Conservation (phyloP, 2,113 vertebrate genomes). For the Aspidoscelis tigris region DNA sequence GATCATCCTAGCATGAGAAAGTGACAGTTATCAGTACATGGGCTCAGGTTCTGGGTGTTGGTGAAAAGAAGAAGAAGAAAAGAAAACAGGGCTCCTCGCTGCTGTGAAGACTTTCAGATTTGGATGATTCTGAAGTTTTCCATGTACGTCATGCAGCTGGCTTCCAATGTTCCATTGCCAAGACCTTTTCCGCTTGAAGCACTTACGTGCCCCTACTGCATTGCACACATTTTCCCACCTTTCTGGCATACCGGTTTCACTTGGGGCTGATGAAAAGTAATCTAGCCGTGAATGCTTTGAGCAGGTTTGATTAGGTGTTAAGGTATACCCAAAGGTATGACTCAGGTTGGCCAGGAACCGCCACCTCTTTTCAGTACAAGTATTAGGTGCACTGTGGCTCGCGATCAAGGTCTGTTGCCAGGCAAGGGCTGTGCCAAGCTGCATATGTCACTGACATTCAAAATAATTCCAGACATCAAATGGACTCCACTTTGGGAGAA, state of each 20-base stretch:
- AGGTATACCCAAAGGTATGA: constrained; percentile 1
- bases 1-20: background rate
- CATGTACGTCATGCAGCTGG: background rate
- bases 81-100: background rate
- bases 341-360: background rate
- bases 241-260: background rate
- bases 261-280: background rate
- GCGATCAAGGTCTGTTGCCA: constrained; percentile 15
- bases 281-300: background rate
- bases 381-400: background rate
- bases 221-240: constrained; percentile 1
- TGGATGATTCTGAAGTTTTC: background rate
- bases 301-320: constrained; percentile 20
- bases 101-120: background rate
- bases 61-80: background rate
- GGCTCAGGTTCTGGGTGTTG: background rate
- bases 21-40: background rate
- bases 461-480: background rate
- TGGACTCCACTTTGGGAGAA: constrained; percentile 12
- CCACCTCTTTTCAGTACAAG: constrained; percentile 3
- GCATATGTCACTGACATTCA: background rate
- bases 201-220: background rate
- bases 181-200: constrained; percentile 19
- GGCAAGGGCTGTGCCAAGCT: background rate
- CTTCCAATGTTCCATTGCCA: background rate